These are phyloP conservation scores for Delichon dasypus DNA, from an alignment of 2,797 vertebrate species.

Conservation along the genomic window DNA sequence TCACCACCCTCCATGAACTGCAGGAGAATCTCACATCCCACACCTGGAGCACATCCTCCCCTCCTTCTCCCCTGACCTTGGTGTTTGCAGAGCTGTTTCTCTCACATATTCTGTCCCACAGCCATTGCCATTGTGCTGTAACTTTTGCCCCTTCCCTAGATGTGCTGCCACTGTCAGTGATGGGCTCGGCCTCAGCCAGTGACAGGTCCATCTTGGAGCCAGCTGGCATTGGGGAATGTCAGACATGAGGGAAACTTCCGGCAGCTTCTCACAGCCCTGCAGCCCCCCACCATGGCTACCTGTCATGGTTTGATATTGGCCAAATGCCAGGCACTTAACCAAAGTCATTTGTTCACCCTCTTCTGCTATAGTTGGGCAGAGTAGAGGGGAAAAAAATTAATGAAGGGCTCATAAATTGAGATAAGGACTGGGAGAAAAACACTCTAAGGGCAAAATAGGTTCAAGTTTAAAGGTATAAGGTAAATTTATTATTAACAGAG, in stretches of 20 bases:
- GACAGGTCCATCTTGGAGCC: not conserved
- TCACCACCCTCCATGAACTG: not conserved
- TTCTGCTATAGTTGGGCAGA: not conserved
- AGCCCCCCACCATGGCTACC: not conserved
- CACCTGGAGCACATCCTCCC: not conserved
- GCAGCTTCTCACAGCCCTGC: not conserved
- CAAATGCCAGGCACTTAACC: rapidly evolving
- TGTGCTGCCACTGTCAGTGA: no score
- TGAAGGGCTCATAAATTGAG: not conserved
- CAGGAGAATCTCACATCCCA: not conserved
- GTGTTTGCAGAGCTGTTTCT: not conserved
- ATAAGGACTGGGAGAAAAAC: not conserved
- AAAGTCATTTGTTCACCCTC: rapidly evolving
- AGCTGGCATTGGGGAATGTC: not conserved
- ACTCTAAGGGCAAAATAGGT: not conserved
- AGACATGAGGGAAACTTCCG: not conserved
- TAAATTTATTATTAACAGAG: not conserved
- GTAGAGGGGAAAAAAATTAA: not conserved
- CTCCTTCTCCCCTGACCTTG: not conserved
- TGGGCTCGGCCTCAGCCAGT: not conserved
- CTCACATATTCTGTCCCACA: not conserved
- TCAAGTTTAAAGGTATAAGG: not conserved
- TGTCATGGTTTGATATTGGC: not conserved
- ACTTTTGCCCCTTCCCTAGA: not conserved
- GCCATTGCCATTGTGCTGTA: not conserved